Conservation (phyloP, 2,797 vertebrate species). For the Halcyon chelicuti region DNA sequence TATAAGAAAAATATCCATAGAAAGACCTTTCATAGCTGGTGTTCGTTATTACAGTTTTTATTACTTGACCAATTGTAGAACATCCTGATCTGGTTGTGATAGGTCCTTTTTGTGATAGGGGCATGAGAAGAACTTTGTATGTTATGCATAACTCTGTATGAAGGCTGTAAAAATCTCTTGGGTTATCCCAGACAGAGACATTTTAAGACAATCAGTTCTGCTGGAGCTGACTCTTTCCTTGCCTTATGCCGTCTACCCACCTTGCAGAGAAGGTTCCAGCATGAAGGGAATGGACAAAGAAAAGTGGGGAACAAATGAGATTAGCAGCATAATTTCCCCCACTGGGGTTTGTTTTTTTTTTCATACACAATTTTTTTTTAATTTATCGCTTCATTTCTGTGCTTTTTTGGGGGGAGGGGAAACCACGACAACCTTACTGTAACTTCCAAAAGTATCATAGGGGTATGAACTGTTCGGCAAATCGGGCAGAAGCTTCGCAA, state of each 20-base stretch:
- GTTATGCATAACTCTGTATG: neutral
- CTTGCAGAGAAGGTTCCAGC: neutral
- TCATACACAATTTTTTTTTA: neutral
- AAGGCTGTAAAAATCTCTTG: neutral
- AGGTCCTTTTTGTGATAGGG: neutral
- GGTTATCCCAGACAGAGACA: neutral
- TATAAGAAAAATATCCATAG: neutral
- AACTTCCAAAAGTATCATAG: neutral
- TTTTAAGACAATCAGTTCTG: neutral
- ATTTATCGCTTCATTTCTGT: neutral
- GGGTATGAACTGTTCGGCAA: neutral
- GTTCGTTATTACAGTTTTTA: neutral
- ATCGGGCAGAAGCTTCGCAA: slow-evolving; percentile 8
- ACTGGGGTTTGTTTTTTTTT: neutral
- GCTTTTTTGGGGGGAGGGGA: neutral
- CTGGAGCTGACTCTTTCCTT: neutral
- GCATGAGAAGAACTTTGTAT: neutral
- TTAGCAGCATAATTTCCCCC: neutral
- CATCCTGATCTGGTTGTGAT: neutral
- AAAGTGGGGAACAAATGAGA: neutral
- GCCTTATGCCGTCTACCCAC: neutral
- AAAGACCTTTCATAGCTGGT: neutral
- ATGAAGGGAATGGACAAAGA: neutral
- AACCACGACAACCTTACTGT: neutral
- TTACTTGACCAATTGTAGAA: neutral